Evolutionary conservation across 2,113 vertebrate genomes (phyloP).

Genomic region (Myotis lucifugus): DNA sequence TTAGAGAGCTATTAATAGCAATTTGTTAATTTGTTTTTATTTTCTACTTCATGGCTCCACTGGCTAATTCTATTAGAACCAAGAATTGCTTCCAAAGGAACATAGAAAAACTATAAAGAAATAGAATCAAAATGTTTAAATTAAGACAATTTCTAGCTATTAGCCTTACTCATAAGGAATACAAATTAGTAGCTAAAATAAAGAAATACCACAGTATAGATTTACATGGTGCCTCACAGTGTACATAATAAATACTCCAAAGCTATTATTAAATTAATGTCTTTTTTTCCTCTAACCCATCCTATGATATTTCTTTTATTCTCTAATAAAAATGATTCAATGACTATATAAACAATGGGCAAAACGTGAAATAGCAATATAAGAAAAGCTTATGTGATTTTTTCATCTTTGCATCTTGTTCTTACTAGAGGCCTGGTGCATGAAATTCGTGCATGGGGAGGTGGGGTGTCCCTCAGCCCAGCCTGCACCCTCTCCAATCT

Average conservation of each 20-base stretch:
- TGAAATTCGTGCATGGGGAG: too few species aligned
- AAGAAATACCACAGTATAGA: neutral
- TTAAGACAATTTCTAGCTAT: neutral
- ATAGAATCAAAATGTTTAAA: neutral
- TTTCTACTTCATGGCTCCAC: neutral
- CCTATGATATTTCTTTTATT: neutral
- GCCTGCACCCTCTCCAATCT: too few species aligned
- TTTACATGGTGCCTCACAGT: neutral
- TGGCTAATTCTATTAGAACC: neutral
- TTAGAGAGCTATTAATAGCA: neutral
- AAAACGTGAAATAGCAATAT: neutral
- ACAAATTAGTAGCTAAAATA: neutral
- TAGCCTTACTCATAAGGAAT: neutral
- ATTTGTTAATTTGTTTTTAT: conserved; percentile 2
- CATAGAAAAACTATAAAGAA: neutral
- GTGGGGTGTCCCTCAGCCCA: too few species aligned
- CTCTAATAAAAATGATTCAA: neutral
- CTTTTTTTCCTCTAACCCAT: neutral
- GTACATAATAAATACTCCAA: neutral
- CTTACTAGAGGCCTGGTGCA: neutral
- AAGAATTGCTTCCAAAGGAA: conserved; percentile 25
- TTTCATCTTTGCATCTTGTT: neutral
- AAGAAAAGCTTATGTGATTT: neutral
- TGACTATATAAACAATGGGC: neutral
- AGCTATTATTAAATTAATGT: neutral